Base-by-base conservation (phyloP, 2,113 vertebrate genomes). In the Xiphophorus couchianus region DNA sequence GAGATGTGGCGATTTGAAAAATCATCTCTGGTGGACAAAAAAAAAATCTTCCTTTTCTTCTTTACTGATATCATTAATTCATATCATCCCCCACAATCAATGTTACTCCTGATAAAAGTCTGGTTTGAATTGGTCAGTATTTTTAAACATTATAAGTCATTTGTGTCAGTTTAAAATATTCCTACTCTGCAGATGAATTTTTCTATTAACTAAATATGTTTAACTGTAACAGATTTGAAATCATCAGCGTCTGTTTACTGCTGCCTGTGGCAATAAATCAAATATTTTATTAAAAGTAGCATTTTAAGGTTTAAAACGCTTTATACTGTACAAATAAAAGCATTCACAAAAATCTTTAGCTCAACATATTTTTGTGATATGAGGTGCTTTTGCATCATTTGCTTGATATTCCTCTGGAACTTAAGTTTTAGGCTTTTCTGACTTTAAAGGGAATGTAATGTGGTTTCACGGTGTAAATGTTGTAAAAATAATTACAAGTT, bases 1-100 rank as follows among this genome's bases (percentile, higher is more conserved):
- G 77, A 77, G 88, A 71, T 71, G 71, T 81, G 84, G 84, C 82
- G 73, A 89, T 76, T 77, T 79, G 86, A 90, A 91, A 89, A 82
- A 79, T 78, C 33, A 6, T 74, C 67, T n/a, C 69, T 0, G 14
- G 65, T 64, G 22, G 25, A 48, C 17, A 48, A 81, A 77, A 81
- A 79, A 82, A 67, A 2, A 19, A 42, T 65, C 54, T 65, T 48
- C 28, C 37, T 22, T n/a, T n/a, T 37, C 42, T 62, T 28, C 54
- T 61, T 69, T 63, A 28, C 58, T 58, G 33, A 9, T 13, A 51
- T 71, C 62, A 62, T 75, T 60, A 73, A 30, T 67, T 82, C 58
- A 70, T 60, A 66, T 63, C 62, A 63, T n/a, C 51, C 51, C 22
- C 25, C 51, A 25, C 9, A 58, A 10, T 48, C 44, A 3, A 10